Evolutionary conservation across 1,140 invertebrate species (phyloP).

Genomic region (Lucilia cuprina): DNA sequence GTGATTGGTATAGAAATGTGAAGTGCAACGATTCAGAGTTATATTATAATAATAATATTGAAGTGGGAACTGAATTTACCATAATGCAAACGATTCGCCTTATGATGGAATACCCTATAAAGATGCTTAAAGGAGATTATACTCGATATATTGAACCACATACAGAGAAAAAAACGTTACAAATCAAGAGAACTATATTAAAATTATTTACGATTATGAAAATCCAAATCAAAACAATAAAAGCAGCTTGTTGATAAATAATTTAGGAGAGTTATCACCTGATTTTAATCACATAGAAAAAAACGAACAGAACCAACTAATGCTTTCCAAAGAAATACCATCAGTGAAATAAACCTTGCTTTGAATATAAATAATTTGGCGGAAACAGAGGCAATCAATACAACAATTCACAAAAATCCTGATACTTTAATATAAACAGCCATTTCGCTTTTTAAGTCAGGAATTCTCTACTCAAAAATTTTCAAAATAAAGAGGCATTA

Average conservation of each 20-base stretch:
- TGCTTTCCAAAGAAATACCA: conserved; percentile 53
- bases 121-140: conserved; percentile 48
- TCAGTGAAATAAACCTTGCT: conserved; percentile 48
- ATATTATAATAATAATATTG: conserved; percentile 61
- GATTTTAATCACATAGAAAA: conserved; percentile 45
- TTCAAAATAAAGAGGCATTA: too few species aligned
- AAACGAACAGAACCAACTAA: conserved; percentile 50
- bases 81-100: conserved; percentile 59
- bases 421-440: conserved; percentile 48
- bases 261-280: conserved; percentile 58
- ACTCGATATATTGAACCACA: conserved; percentile 39
- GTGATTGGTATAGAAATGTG: conserved; percentile 80
- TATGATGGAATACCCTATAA: conserved; percentile 60
- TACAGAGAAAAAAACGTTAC: background rate
- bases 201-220: too few species aligned
- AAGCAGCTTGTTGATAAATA: conserved; percentile 54
- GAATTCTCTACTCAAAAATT: conserved; percentile 48
- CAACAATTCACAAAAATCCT: conserved; percentile 47
- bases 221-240: background rate
- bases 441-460: conserved; percentile 54
- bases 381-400: conserved; percentile 49
- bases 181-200: background rate
- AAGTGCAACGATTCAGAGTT: conserved; percentile 67
- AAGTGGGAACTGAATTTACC: conserved; percentile 52
- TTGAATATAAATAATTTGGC: conserved; percentile 56